Base-by-base conservation (phyloP, 1,140 invertebrate genomes). In the Asobara japonica region DNA sequence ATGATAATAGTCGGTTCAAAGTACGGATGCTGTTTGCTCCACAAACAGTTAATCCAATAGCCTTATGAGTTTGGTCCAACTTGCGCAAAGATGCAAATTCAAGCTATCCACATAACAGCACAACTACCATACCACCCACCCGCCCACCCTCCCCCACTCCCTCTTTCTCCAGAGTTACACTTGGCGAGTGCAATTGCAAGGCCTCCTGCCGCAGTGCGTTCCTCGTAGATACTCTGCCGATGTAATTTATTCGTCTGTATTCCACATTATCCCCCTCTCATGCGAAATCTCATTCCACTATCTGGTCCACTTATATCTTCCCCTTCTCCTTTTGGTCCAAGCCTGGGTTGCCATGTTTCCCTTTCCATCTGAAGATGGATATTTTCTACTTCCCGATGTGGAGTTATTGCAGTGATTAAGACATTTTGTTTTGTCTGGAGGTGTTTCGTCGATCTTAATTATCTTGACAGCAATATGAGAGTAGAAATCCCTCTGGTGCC, bases 161-260 rank as follows among this genome's bases (percentile, higher is more conserved):
- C 22, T 20, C 3, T 5, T 56, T 10, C 51, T 56, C 18, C 51
- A 56, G 22, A 25, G 22, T 56, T 38, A 62, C 76, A 84, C 81
- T 83, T 84, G 80, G 82, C 82, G 83, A 77, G 68, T 75, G 77
- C n/a, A 38, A 72, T 29, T 62, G 60, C 60, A 62, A 27, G 64
- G 70, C 69, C 77, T 65, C 76, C 69, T 79, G 79, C 79, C 81
- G 83, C 83, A 83, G 75, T 84, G 83, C 82, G 81, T 83, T 79
- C 70, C 61, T 65, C 74, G 25, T 31, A 75, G 70, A 81, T 77
- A 78, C 67, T 77, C 76, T 69, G 62, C 29, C 67, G 71, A 77
- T 77, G 79, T 83, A 81, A 84, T 83, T 84, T 81, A 84, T 81
- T 78, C 76, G 56, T 18, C 29, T 30, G 65, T 68, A 68, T 29